phyloP scores from a whole-genome alignment of 2,113 vertebrate species.

The Bubo scandiacus region DNA sequence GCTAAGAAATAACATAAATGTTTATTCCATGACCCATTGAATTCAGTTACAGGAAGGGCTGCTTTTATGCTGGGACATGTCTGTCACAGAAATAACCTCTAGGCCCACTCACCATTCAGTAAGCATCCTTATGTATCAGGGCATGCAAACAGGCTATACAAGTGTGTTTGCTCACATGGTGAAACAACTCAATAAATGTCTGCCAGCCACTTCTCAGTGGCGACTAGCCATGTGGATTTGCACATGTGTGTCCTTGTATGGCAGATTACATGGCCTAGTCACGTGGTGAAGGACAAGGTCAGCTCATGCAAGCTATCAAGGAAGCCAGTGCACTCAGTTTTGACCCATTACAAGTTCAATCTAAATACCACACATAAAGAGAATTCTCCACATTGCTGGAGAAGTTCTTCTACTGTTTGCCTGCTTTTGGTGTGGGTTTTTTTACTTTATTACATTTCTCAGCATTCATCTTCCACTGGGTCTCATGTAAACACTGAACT shows the following conservation, averaged over 20 bases:
- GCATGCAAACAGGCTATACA: background rate
- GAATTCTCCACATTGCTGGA: background rate
- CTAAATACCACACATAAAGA: fast-evolving
- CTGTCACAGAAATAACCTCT: background rate
- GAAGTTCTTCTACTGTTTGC: background rate
- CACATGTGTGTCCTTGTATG: too few species aligned
- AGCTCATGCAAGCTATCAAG: background rate
- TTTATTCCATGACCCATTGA: background rate
- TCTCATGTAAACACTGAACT: background rate
- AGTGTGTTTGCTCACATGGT: background rate
- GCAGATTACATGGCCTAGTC: background rate
- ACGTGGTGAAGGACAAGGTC: background rate
- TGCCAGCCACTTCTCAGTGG: background rate
- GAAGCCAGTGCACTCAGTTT: background rate
- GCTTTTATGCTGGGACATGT: background rate
- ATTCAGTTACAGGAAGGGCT: background rate
- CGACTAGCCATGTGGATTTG: too few species aligned
- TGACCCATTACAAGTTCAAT: background rate
- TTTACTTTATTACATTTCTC: background rate
- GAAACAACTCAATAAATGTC: background rate
- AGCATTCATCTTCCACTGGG: background rate
- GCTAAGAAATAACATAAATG: background rate
- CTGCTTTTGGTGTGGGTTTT: background rate
- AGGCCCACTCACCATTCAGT: fast-evolving
- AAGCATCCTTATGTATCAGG: background rate